These are phyloP conservation scores for Sesamia inferens DNA, from an alignment of 2,888 invertebrate species.

Conservation along the genomic window DNA sequence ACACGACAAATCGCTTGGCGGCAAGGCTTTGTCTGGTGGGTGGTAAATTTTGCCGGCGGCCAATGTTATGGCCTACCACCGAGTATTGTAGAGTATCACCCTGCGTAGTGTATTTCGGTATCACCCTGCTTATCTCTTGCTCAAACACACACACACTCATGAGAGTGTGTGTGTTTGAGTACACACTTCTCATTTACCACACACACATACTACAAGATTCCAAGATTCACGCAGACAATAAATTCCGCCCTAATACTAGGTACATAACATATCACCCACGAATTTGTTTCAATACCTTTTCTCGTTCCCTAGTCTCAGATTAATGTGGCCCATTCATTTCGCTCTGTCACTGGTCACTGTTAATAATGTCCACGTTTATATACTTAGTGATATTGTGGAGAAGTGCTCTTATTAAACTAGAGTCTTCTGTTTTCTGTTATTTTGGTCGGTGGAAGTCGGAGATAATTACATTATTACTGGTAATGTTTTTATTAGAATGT, in stretches of 20 bases:
- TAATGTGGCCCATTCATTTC: conserved; percentile 59
- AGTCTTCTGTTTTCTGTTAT: conserved; percentile 32
- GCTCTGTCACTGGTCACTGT: conserved; percentile 55
- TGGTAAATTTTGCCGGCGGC: too few relatives aligned
- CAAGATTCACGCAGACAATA: background rate
- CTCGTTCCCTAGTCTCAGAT: conserved; percentile 41
- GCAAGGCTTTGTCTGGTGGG: too few relatives aligned
- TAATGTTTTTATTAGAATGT: background rate
- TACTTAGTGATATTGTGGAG: conserved; percentile 27
- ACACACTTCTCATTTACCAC: background rate
- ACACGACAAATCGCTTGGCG: too few relatives aligned
- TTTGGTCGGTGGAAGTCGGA: background rate
- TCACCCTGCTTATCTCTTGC: background rate
- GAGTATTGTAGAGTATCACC: too few relatives aligned
- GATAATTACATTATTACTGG: background rate
- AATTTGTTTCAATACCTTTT: conserved; percentile 61
- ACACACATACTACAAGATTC: too few relatives aligned
- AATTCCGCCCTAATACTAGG: conserved; percentile 20
- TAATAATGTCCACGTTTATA: conserved; percentile 54
- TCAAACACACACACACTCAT: background rate
- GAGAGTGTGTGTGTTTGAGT: too few relatives aligned
- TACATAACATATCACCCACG: conserved; percentile 40
- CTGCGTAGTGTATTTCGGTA: background rate
- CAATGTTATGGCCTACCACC: too few relatives aligned
- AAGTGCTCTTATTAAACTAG: conserved; percentile 9